These are phyloP conservation scores for Ips nitidus DNA, from an alignment of 1,140 invertebrate genomes.

Conservation along the genomic window DNA sequence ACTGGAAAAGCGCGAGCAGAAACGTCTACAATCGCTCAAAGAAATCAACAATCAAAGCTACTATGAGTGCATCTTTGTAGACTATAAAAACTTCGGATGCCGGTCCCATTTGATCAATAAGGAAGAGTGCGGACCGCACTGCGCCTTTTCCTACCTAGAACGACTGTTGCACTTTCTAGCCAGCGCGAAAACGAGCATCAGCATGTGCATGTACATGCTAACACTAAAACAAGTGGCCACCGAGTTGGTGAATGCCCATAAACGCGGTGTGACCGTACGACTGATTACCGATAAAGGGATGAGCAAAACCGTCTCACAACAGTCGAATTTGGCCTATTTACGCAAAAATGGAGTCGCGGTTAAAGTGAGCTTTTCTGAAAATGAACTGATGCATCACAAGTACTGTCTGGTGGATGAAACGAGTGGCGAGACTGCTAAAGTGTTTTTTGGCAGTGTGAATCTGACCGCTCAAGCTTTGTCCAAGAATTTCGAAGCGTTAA, in stretches of 20 bases:
- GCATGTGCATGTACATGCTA: constrained; percentile 41
- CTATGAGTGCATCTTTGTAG: constrained; percentile 38
- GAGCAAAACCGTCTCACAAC: constrained; percentile 17
- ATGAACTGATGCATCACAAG: constrained; percentile 46
- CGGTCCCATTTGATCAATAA: constrained; percentile 31
- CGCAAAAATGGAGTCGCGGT: constrained; percentile 35
- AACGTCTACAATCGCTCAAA: constrained; percentile 9
- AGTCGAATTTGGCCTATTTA: constrained; percentile 26
- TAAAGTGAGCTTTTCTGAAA: constrained; percentile 29
- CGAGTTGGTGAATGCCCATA: constrained; percentile 38
- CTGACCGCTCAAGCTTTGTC: constrained; percentile 43
- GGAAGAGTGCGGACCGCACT: constrained; percentile 39
- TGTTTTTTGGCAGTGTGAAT: constrained; percentile 45
- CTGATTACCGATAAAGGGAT: constrained; percentile 41
- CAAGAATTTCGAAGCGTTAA: constrained; percentile 42
- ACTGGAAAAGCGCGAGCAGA: constrained; percentile 32
- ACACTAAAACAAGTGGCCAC: constrained; percentile 37
- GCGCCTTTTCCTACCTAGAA: constrained; percentile 33
- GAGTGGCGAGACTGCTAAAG: constrained; percentile 34
- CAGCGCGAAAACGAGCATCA: constrained; percentile 41
- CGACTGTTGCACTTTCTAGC: constrained; percentile 36
- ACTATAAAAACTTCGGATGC: constrained; percentile 38
- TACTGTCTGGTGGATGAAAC: constrained; percentile 46
- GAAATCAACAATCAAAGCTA: constrained; percentile 33
- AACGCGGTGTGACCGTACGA: constrained; percentile 40